These are phyloP conservation scores for Drosophila kuntzei DNA, from an alignment of 2,888 invertebrate genomes.

Conservation along the genomic window DNA sequence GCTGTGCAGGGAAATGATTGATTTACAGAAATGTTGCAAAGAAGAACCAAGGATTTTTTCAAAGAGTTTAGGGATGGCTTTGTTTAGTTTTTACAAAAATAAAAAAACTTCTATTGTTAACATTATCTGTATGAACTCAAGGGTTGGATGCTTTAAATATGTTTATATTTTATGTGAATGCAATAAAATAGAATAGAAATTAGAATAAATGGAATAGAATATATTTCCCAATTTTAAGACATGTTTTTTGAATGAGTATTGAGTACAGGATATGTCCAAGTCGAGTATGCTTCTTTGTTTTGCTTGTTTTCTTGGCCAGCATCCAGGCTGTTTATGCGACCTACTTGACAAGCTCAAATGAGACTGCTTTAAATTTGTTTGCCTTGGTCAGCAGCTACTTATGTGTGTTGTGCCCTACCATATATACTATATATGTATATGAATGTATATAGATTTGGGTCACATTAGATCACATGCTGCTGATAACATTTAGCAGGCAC, in stretches of 20 bases:
- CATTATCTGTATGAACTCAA: background rate
- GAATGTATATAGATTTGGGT: slow-evolving; percentile 61
- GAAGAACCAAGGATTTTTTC: no score
- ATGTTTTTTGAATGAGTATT: background rate
- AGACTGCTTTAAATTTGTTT: slow-evolving; percentile 62
- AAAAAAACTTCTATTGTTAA: no score
- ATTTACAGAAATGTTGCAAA: no score
- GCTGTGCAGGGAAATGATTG: no score
- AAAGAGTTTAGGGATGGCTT: no score
- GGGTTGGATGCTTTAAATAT: no score
- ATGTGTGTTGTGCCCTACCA: background rate
- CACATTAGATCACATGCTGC: slow-evolving; percentile 65
- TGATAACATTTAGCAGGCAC: slow-evolving; percentile 72
- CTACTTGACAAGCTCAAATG: slow-evolving; percentile 46
- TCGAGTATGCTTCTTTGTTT: background rate
- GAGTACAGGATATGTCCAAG: background rate
- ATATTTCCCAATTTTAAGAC: no score
- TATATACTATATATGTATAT: slow-evolving; percentile 1
- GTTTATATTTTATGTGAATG: background rate
- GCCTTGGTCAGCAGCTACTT: slow-evolving; percentile 53
- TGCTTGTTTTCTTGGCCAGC: slow-evolving; percentile 27
- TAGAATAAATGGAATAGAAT: no score
- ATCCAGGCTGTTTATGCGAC: slow-evolving; percentile 40
- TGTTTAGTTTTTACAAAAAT: background rate
- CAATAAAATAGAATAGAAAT: background rate